Evolutionary conservation across 1,140 invertebrate species (phyloP), one percentile per base, ranked within the genome.

Genomic region (Chrysoperla carnea): DNA sequence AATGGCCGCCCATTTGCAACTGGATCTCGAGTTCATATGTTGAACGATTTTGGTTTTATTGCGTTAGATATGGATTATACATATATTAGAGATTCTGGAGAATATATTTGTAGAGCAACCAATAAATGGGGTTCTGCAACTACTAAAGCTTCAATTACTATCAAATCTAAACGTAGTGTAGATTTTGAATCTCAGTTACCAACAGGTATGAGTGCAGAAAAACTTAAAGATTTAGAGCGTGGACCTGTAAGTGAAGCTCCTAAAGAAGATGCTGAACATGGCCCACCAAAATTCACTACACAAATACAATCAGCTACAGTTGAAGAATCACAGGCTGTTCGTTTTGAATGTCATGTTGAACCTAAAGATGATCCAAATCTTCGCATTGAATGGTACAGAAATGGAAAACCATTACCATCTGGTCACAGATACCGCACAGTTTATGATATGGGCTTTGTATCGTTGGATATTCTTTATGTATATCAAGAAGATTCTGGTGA

Each of bases 391-490:
- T 95, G 91, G 91, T 93, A 85, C 53, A 75, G 84, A 52, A 91
- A 95, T 61, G 88, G 86, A 41, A 88, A 90, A 64, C 64, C 80
- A 0, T 68, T 95, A 44, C 81, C 82, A 13, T 77, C 79, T 35
- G 90, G 93, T 8, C 89, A 94, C 58, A 75, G 93, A 50, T 97
- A 93, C 59, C 78, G 84, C 46, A 85, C 88, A 4, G 74, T 83
- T 17, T 91, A 92, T 53, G 90, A 96, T 54, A 87, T 96, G 78
- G 91, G 91, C 23, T 94, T 87, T 57, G 90, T 95, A 4, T 84
- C 87, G 2, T 72, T 97, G 53, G 89, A 95, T 51, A 91, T 97
- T 55, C 63, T 93, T 9, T 92, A 92, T 56, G 85, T 90, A 0
- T 92, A 93, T 59, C 70, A 83, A 38, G 88, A 93, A 64, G 88